Evolutionary conservation across 2,888 invertebrate genomes (phyloP), one percentile per base, ranked within the genome.

Genomic region (Branchellion lobata): DNA sequence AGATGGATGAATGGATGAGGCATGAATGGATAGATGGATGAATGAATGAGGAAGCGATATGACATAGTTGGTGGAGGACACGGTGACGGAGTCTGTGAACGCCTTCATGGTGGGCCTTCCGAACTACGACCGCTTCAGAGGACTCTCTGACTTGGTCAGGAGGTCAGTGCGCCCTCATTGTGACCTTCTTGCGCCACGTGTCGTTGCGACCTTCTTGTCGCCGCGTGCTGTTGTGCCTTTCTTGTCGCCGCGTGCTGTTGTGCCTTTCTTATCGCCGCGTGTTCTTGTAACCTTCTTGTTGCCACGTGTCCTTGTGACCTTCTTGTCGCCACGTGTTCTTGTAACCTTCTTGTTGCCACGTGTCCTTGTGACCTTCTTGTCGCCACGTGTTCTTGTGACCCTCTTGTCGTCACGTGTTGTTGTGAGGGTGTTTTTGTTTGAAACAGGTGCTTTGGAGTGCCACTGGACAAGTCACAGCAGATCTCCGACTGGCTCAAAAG

Each of bases 401-500:
- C 40, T 40, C 40, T 8, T 40, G 5, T 14, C 40, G 14, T 40
- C 40, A 14, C 40, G 8, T 8, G 8, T 40, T 14, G 5, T 8
- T 40, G 8, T 8, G n/a, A 0, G 61, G 77, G 76, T 86, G 85
- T 79, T 82, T 87, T 24, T 86, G 87, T 0, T 84, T 84, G 81
- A n/a, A 5, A 24, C 2, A 77, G 77, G 76, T 86, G 85, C 79
- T 82, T 87, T 24, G 87, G 87, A 0, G 85, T 84, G 81, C 87
- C 86, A 0, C 84, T 87, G 0, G 83, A 85, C 80, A 87, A 87
- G 81, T 81, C 82, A 0, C 85, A 87, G 80, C 87, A 87, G 83
- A 85, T 87, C 85, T 87, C 87, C 0, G 84, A 87, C 84, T 87
- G 87, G 87, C 86, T 87, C 82, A 82, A 84, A 72, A 81, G 87